Conservation (phyloP, 2,888 invertebrate species). For the Ormyrus labotus region DNA sequence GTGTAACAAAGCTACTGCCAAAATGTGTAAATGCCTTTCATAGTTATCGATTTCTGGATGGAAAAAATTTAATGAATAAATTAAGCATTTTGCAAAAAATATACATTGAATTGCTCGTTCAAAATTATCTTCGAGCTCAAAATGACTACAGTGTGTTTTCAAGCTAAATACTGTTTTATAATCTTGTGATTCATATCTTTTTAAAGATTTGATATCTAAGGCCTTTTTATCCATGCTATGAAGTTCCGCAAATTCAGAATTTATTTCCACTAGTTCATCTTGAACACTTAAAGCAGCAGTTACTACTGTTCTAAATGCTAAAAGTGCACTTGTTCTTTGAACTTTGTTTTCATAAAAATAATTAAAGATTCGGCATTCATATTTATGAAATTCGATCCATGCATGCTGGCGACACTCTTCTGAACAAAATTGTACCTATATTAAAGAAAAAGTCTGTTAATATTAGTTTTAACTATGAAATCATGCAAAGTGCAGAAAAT, state of each 20-base stretch:
- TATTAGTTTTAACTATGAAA: neutral
- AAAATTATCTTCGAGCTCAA: slow-evolving; percentile 70
- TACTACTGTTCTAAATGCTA: slow-evolving; percentile 70
- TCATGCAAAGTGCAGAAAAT: too few relatives aligned
- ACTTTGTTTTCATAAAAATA: slow-evolving; percentile 64
- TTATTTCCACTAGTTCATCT: slow-evolving; percentile 18
- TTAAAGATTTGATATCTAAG: slow-evolving; percentile 15
- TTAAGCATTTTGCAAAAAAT: slow-evolving; percentile 74
- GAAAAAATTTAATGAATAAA: slow-evolving; percentile 62
- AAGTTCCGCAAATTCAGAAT: slow-evolving; percentile 42
- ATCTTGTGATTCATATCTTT: slow-evolving; percentile 65
- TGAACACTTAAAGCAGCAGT: slow-evolving; percentile 56
- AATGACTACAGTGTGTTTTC: slow-evolving; percentile 69
- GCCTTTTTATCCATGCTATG: slow-evolving; percentile 46
- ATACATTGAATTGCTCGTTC: slow-evolving; percentile 72
- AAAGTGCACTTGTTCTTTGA: slow-evolving; percentile 58
- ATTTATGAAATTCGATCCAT: slow-evolving; percentile 71
- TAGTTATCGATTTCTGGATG: slow-evolving; percentile 54
- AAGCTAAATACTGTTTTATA: slow-evolving; percentile 72
- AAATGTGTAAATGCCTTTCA: slow-evolving; percentile 62
- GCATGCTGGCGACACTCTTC: slow-evolving; percentile 69
- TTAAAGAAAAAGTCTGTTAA: slow-evolving; percentile 19
- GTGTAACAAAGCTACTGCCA: slow-evolving; percentile 71
- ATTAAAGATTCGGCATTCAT: slow-evolving; percentile 72
- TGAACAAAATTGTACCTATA: slow-evolving; percentile 74